These are phyloP conservation scores for Tringa solitaria DNA, from an alignment of 2,113 vertebrate genomes.

Conservation along the genomic window DNA sequence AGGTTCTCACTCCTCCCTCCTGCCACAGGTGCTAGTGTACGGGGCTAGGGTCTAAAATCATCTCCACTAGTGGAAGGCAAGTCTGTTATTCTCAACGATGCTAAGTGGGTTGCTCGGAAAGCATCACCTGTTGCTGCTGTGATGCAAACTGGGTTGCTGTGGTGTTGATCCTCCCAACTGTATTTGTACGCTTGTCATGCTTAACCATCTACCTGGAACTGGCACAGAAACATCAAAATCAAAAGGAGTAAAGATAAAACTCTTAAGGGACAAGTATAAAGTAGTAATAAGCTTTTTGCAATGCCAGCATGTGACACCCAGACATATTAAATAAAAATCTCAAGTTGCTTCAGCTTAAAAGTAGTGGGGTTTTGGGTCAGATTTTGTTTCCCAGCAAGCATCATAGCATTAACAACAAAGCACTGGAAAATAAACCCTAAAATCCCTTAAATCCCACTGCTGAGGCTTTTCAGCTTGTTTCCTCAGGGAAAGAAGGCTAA, in stretches of 20 bases:
- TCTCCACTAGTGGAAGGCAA: neutral
- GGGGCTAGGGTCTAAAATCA: neutral
- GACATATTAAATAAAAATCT: neutral
- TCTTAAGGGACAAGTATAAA: neutral
- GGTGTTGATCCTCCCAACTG: neutral
- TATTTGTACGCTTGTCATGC: neutral
- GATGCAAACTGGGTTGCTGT: fast-evolving
- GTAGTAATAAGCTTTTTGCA: neutral
- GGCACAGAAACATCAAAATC: neutral
- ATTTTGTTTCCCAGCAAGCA: neutral
- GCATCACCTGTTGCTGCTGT: neutral
- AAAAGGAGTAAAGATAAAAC: neutral
- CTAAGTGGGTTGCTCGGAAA: neutral
- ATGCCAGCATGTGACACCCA: neutral
- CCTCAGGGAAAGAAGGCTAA: neutral
- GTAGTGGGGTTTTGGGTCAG: neutral
- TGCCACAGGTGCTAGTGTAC: neutral
- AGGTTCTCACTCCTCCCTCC: neutral
- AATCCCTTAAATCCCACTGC: neutral
- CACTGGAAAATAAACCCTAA: neutral
- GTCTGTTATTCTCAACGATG: neutral
- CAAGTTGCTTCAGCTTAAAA: neutral
- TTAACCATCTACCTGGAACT: neutral
- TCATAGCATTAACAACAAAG: neutral
- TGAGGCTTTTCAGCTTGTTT: neutral